These are phyloP conservation scores for Leptinotarsa undecemlineata DNA, from an alignment of 1,140 invertebrate genomes.

Conservation along the genomic window DNA sequence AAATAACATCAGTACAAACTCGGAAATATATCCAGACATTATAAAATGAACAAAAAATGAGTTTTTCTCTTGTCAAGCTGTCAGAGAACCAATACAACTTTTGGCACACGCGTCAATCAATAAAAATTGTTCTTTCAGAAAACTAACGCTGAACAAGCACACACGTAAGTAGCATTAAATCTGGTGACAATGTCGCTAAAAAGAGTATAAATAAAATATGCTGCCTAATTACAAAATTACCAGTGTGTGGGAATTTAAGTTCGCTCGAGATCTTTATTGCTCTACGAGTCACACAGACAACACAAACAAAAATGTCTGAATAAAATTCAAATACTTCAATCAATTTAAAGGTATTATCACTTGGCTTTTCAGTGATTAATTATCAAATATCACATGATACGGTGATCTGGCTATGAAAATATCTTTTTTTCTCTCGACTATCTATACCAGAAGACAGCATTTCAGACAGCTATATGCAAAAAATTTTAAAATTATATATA, in stretches of 20 bases:
- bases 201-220: background rate
- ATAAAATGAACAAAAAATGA: background rate
- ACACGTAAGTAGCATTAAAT: no score
- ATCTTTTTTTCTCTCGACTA: constrained; percentile 4
- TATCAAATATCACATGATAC: constrained; percentile 18
- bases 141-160: no score
- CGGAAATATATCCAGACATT: constrained; percentile 6
- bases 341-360: constrained; percentile 1
- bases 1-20: constrained; percentile 24
- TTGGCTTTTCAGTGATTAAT: background rate
- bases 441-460: constrained; percentile 11
- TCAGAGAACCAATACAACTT: background rate
- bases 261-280: background rate
- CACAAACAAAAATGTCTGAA: constrained; percentile 6
- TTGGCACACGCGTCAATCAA: background rate
- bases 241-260: background rate
- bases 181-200: no score
- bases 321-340: constrained; percentile 5
- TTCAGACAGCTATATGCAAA: constrained; percentile 21
- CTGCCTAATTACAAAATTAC: background rate
- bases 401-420: constrained; percentile 18
- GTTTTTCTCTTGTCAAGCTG: background rate
- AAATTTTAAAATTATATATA: constrained; percentile 13
- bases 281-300: background rate
- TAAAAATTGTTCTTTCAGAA: no score